Conservation (phyloP, 2,888 invertebrate species). For the Hymenopus coronatus region DNA sequence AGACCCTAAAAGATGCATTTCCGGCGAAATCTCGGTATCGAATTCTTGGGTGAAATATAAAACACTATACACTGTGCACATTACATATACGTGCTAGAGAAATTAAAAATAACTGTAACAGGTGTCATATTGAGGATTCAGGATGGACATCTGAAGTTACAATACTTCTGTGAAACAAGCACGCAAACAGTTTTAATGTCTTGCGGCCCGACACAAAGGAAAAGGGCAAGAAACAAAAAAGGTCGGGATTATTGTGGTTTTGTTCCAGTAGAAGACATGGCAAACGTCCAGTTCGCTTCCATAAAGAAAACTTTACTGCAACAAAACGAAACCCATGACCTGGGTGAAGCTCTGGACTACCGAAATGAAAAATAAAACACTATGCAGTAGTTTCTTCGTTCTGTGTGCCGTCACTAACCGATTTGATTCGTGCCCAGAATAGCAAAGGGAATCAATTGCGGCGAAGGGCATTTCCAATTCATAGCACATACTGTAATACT, state of each 20-base stretch:
- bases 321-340: background rate
- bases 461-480: no score
- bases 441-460: no score
- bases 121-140: no score
- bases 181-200: no score
- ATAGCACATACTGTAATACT: no score
- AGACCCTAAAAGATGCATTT: no score
- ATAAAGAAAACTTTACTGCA: background rate
- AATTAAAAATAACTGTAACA: no score
- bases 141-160: background rate
- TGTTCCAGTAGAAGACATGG: background rate
- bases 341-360: background rate
- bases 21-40: no score
- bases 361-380: background rate
- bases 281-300: background rate
- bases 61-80: no score
- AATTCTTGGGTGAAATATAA: no score
- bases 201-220: background rate
- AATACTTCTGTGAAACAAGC: background rate
- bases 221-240: background rate
- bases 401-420: background rate
- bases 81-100: no score
- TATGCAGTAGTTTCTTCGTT: no score
- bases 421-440: background rate
- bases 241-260: background rate